Conservation (phyloP, 2,888 invertebrate genomes). For the Siphonodentalium dalli region DNA sequence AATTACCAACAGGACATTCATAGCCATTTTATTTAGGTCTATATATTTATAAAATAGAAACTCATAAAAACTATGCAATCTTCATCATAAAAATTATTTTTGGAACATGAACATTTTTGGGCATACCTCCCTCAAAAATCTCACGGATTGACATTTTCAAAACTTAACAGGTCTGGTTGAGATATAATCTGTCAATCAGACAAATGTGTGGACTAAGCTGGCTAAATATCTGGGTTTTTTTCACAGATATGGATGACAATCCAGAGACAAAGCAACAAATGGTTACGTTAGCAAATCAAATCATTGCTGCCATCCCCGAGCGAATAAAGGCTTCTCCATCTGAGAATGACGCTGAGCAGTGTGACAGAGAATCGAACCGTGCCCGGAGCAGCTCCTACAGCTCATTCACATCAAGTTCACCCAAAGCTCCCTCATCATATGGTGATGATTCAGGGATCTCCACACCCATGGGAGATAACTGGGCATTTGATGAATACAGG, state of each 20-base stretch:
- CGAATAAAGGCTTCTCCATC: conserved; percentile 83
- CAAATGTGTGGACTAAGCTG: too few species aligned
- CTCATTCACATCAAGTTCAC: conserved; percentile 53
- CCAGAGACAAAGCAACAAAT: conserved; percentile 57
- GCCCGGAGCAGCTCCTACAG: conserved; percentile 80
- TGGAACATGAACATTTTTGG: too few species aligned
- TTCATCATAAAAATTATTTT: too few species aligned
- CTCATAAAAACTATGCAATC: too few species aligned
- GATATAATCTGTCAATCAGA: too few species aligned
- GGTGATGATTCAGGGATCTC: conserved; percentile 63
- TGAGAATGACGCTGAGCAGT: conserved; percentile 40
- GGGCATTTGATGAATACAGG: conserved; percentile 62
- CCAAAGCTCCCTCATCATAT: conserved; percentile 62
- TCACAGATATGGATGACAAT: conserved; percentile 20
- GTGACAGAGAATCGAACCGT: conserved; percentile 33
- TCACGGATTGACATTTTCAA: too few species aligned
- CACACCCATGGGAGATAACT: conserved; percentile 60
- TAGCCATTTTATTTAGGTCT: too few species aligned
- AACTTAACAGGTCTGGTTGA: too few species aligned
- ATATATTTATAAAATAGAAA: too few species aligned
- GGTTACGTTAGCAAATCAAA: conserved; percentile 90
- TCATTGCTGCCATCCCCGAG: conserved; percentile 97
- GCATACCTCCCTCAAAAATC: too few species aligned
- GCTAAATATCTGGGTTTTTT: neutral
- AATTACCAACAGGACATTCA: too few species aligned